A percentile compares a stretch with the other conserved stretches of the same genome.
Evolutionary conservation across 2,888 invertebrate species (phyloP).

Genomic region (Apoderus coryli): DNA sequence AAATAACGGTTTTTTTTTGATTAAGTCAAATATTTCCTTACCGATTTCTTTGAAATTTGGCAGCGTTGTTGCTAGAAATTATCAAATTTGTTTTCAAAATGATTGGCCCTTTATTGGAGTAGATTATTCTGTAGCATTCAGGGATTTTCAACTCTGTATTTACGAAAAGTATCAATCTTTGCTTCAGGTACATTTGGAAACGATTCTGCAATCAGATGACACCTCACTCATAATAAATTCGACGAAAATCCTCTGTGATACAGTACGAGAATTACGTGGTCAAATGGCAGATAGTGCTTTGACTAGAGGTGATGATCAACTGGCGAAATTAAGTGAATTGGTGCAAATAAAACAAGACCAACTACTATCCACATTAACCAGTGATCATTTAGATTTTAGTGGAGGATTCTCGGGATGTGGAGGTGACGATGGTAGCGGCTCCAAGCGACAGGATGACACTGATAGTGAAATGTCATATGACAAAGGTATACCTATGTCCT

Average conservation of each 20-base stretch:
- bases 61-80: no score
- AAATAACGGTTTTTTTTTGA: no score
- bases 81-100: no score
- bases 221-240: constrained; percentile 55
- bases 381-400: constrained; percentile 38
- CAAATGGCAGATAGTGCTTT: constrained; percentile 43
- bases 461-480: constrained; percentile 32
- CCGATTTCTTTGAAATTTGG: no score
- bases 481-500: no score
- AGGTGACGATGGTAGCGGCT: constrained; percentile 9
- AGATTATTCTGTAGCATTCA: no score
- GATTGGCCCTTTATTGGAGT: no score
- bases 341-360: constrained; percentile 63
- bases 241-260: constrained; percentile 59
- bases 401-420: constrained; percentile 5
- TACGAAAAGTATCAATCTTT: no score
- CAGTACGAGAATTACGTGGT: constrained; percentile 59
- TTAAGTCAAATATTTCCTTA: no score
- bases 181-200: constrained; percentile 70
- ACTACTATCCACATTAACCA: constrained; percentile 55
- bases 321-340: constrained; percentile 53
- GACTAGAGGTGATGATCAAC: constrained; percentile 40
- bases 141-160: no score
- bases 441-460: constrained; percentile 25
- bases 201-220: constrained; percentile 72